Percentiles rank a stretch among this genome's conserved stretches.
phyloP scores from a whole-genome alignment of 2,113 vertebrate species.

The Cromileptes altivelis region DNA sequence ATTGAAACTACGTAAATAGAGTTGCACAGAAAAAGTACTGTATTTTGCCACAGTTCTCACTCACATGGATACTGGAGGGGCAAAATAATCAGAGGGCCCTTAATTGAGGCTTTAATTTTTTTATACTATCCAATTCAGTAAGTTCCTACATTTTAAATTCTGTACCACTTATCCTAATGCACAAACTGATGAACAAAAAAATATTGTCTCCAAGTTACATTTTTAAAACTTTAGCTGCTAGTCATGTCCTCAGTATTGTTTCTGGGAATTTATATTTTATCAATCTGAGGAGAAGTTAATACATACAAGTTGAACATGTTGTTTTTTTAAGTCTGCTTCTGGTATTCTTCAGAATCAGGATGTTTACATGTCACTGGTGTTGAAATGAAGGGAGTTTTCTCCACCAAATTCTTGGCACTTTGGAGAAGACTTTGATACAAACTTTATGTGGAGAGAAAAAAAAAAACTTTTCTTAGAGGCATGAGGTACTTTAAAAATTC shows the following conservation, averaged over 20 bases:
- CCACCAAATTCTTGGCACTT: too few species aligned
- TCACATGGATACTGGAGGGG: not conserved
- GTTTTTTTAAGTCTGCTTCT: not conserved
- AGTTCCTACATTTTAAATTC: not conserved
- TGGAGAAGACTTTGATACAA: too few species aligned
- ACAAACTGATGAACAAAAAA: not conserved
- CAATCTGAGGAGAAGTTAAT: not conserved
- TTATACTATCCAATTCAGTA: not conserved
- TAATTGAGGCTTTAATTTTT: not conserved
- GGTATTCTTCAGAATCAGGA: not conserved
- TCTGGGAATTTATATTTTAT: not conserved
- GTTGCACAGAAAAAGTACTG: not conserved
- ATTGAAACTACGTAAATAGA: not conserved
- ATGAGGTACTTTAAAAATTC: too few species aligned
- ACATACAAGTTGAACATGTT: not conserved
- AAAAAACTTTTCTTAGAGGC: too few species aligned
- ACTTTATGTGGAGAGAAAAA: too few species aligned
- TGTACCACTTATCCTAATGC: not conserved
- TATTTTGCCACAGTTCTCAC: not conserved
- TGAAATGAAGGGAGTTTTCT: not conserved
- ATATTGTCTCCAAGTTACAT: not conserved
- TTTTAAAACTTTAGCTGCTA: not conserved
- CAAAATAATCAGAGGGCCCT: not conserved
- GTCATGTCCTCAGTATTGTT: not conserved
- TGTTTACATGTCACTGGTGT: not conserved